A percentile compares a stretch with the other conserved stretches of the same genome.
phyloP scores from a whole-genome alignment of 2,113 vertebrate genomes.

The Dicentrarchus labrax region DNA sequence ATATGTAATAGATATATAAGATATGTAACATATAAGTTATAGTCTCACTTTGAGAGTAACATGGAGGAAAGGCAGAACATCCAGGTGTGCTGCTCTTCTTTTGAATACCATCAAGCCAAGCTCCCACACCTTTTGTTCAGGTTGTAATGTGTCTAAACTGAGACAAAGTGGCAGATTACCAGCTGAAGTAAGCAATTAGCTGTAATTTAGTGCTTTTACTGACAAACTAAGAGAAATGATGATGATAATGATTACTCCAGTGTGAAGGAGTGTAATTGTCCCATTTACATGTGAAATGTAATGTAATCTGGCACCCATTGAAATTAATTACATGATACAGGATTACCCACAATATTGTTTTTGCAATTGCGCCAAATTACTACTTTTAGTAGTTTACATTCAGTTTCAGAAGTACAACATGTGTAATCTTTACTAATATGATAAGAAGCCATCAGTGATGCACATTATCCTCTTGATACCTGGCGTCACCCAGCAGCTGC shows the following conservation, averaged over 20 bases:
- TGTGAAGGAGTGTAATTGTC: not conserved
- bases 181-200: not conserved
- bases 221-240: not conserved
- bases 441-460: not conserved
- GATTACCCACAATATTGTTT: not conserved
- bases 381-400: not conserved
- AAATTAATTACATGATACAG: not conserved
- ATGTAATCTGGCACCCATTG: not conserved
- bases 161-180: not conserved
- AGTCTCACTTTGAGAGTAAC: not conserved
- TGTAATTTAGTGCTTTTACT: not conserved
- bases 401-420: not conserved
- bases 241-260: not conserved
- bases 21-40: too few relatives aligned
- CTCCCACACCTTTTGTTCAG: not conserved
- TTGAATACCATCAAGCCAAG: not conserved
- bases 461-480: constrained; percentile 7
- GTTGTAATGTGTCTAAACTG: not conserved
- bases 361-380: not conserved
- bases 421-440: not conserved
- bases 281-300: not conserved
- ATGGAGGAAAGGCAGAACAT: not conserved
- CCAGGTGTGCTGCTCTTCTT: not conserved
- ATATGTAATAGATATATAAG: too few relatives aligned
- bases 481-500: constrained; percentile 8